Base-by-base conservation (phyloP, 64 coral and sea anemone genomes). In the Pachyseris speciosa region DNA sequence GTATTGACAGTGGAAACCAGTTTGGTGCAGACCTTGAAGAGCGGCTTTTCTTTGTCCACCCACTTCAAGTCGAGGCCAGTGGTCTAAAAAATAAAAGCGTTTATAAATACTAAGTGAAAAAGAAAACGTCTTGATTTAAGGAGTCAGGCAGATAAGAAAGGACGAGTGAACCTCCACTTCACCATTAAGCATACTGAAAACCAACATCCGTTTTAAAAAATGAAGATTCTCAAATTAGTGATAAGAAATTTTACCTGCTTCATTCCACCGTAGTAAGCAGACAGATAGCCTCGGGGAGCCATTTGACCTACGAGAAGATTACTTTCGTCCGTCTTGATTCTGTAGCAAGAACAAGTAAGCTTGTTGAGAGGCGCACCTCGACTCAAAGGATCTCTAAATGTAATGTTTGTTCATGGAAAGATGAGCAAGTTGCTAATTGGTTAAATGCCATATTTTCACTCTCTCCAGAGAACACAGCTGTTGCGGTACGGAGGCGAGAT, bases 1-100 rank as follows among this genome's bases (percentile, higher is more conserved):
- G 96, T 92, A 55, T 98, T 89, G 22, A 89, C 85, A 45, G 96
- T 98, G 11, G 96, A 98, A 41, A 95, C 96, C 3, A 98, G 72
- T 60, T 55, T 95, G 5, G 79, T 95, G 78, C 83, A 85, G 29
- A 95, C 71, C 74, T 91, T 98, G 30, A 98, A 92, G 22, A 98
- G 45, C 8, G 96, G 93, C 33, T 98, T 98, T 20, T 91, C 93
- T 50, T 85, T 88, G 41, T 98, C 96, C 15, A 98, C 89, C 93
- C 96, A 98, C 71, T 90, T 95, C 24, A 98, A 84, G 25, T 98
- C 96, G 16, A 93, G 93, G 33, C 93, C 96, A 64, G 90, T 93
- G 16, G 67, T 85, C 96, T 98, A 63, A 36, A 45, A 12, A 47
- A n/a, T n/a, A n/a, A n/a, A n/a, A n/a, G n/a, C n/a, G n/a, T n/a